These are phyloP conservation scores for Ctenoplectra terminalis DNA, from an alignment of 1,140 invertebrate species.

Conservation along the genomic window DNA sequence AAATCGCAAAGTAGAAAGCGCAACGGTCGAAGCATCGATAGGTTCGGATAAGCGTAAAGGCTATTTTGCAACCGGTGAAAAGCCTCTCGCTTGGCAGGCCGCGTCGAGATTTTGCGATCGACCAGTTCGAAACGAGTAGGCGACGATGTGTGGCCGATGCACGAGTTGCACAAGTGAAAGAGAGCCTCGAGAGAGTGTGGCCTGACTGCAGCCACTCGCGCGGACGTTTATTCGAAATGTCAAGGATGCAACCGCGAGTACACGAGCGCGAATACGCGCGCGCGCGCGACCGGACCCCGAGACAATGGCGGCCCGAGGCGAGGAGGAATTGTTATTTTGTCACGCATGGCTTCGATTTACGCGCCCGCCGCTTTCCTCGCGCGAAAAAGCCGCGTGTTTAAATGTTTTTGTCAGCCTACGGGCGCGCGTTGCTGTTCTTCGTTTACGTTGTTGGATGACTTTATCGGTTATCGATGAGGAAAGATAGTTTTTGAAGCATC, in stretches of 20 bases:
- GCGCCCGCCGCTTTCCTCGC: background rate
- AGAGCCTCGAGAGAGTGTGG: slow-evolving; percentile 44
- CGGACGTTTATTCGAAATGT: slow-evolving; percentile 77
- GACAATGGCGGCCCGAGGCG: slow-evolving; percentile 67
- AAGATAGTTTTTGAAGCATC: background rate
- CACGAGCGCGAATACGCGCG: slow-evolving; percentile 15
- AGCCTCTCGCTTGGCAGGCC: slow-evolving; percentile 17
- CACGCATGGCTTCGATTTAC: slow-evolving; percentile 57
- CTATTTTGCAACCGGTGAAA: slow-evolving; percentile 64
- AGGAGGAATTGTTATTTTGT: slow-evolving; percentile 70
- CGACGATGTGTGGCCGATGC: slow-evolving; percentile 70
- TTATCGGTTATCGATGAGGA: background rate
- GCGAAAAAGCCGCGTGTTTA: slow-evolving; percentile 37
- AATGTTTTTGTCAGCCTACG: slow-evolving; percentile 49
- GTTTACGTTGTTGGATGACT: background rate
- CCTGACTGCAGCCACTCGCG: background rate
- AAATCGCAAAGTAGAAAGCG: slow-evolving; percentile 60
- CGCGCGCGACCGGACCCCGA: background rate
- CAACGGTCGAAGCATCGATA: slow-evolving; percentile 32
- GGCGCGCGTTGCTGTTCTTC: background rate
- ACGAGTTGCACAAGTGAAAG: slow-evolving; percentile 79
- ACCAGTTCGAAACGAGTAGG: slow-evolving; percentile 54
- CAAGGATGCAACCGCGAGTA: slow-evolving; percentile 77
- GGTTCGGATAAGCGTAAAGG: slow-evolving; percentile 3
- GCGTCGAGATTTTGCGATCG: slow-evolving; percentile 50